Percentiles rank a stretch among this genome's conserved stretches.
phyloP scores from a whole-genome alignment of 53 echinoderm and acorn worm species.

The Astropecten irregularis region DNA sequence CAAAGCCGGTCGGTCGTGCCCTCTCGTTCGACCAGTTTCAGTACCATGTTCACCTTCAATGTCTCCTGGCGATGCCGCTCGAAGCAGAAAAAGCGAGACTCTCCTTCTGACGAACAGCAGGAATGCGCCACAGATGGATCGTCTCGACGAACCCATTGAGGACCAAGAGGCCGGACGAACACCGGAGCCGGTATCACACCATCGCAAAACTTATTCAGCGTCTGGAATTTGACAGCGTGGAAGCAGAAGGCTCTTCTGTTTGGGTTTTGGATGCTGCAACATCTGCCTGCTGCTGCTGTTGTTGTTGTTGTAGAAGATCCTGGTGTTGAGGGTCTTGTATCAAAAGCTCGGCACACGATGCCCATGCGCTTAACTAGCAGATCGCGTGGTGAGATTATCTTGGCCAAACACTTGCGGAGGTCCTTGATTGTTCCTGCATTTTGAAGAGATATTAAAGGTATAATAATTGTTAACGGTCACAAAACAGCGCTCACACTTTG shows the following conservation, averaged over 20 bases:
- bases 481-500: too few relatives aligned
- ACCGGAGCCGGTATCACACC: background rate
- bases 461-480: too few relatives aligned
- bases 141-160: too few relatives aligned
- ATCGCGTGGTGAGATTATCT: background rate
- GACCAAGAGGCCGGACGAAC: background rate
- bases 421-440: too few relatives aligned
- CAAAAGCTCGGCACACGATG: background rate
- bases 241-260: background rate
- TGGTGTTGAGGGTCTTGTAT: background rate
- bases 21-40: too few relatives aligned
- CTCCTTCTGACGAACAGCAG: background rate
- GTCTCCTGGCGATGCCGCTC: background rate
- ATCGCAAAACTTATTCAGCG: background rate
- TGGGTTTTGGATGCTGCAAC: background rate
- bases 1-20: background rate
- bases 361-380: background rate
- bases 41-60: too few relatives aligned
- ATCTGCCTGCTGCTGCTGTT: background rate
- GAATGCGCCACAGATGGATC: background rate
- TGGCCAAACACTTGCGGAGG: background rate
- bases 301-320: background rate
- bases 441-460: too few relatives aligned
- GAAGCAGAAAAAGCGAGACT: background rate
- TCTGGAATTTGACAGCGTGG: background rate